Evolutionary conservation across 2,797 vertebrate species (phyloP).

Genomic region (Rhyacichthys aspro): DNA sequence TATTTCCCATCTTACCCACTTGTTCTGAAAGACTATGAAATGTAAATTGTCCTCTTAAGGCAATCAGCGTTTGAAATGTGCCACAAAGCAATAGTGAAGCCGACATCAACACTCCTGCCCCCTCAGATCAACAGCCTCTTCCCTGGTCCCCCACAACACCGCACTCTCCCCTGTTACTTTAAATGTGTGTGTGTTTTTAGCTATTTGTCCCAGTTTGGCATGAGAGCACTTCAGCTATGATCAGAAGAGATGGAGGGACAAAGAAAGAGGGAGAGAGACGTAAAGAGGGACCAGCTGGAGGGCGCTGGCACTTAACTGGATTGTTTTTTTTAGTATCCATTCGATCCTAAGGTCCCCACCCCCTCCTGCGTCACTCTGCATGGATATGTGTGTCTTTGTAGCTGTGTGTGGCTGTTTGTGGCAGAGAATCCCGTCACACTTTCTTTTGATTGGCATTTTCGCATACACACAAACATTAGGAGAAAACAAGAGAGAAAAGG

Average conservation of each 20-base stretch:
- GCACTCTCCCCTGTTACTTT: conserved; percentile 12
- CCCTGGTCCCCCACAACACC: conserved; percentile 47
- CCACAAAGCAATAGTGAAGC: conserved; percentile 72
- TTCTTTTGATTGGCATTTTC: conserved; percentile 10
- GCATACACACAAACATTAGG: no score
- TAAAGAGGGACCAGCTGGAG: conserved; percentile 63
- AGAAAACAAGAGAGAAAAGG: no score
- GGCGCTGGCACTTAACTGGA: conserved; percentile 75
- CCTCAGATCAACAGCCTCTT: conserved; percentile 65
- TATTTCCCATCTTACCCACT: conserved; percentile 67
- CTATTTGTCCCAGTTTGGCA: conserved; percentile 70
- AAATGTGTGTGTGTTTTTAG: conserved; percentile 31
- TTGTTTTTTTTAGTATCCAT: conserved; percentile 76
- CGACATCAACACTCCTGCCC: conserved; percentile 71
- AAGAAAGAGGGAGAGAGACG: conserved; percentile 45
- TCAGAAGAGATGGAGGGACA: conserved; percentile 57
- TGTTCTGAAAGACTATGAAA: conserved; percentile 78
- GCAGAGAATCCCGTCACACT: conserved; percentile 44
- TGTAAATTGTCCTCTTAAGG: conserved; percentile 80
- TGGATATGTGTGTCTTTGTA: conserved; percentile 44
- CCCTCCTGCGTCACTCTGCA: conserved; percentile 43
- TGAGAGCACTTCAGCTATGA: conserved; percentile 58
- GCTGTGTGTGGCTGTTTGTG: no score
- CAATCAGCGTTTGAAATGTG: conserved; percentile 77
- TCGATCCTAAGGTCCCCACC: conserved; percentile 51